Evolutionary conservation across 2,888 invertebrate species (phyloP), one percentile per base, ranked within the genome.

Genomic region (Lochmaea capreae): DNA sequence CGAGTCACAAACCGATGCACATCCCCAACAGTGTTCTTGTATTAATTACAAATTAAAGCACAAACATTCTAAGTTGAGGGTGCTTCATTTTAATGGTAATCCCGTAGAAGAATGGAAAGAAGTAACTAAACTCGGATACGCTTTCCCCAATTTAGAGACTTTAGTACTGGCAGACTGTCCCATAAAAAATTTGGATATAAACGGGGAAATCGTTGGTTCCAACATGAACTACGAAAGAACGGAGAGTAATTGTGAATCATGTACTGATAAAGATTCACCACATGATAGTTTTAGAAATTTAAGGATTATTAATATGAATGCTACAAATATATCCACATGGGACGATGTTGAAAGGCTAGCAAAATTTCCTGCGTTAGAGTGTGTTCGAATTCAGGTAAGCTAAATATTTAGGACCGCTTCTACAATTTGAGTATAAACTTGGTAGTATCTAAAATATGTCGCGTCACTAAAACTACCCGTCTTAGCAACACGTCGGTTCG

Each of bases 101-200:
- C 94, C 92, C 0, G 90, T 97, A n/a, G 91, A 92, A 79, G 90
- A 91, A 80, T 97, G 97, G 97, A 88, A 89, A 76, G 95, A 97
- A 85, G 91, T 97, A 68, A 91, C 92, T 49, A 94, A 95, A 83
- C 87, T 98, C 72, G 97, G 97, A 2, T 91, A 92, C 81, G 92
- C 94, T 6, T 97, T 97, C 86, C 97, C 97, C 0, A 92, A 92
- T 83, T 87, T 98, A 81, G 94, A 97, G 86, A 93, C 94, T 2
- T 88, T 98, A 76, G 92, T 97, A 69, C 89, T 97, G 67, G 96
- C 96, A 67, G 95, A 96, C 81, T 96, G 96, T 86, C 94, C 95
- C 43, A 90, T 97, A 76, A 85, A 87, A 65, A 92, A 91, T 0
- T 82, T 90, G 54, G 87, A 89, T 66, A 74, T 85, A 14, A 79